A percentile compares a stretch with the other conserved stretches of the same genome.
phyloP scores from a whole-genome alignment of 2,888 invertebrate genomes.

The Tenthredo notha region DNA sequence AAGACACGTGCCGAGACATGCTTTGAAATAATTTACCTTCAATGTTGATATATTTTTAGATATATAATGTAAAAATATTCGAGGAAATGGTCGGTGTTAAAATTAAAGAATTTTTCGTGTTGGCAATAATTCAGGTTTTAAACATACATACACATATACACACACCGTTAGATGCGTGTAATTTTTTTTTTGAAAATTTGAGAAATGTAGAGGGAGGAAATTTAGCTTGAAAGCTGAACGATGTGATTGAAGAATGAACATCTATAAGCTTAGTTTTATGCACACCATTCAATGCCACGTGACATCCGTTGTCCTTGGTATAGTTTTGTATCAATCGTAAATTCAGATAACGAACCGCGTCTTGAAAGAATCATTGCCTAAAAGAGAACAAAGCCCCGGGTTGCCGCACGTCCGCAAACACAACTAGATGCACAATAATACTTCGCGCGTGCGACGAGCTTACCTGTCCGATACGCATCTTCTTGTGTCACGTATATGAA shows the following conservation, averaged over 20 bases:
- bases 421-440: conserved; percentile 24
- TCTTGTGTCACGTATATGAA: background rate
- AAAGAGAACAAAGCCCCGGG: conserved; percentile 27
- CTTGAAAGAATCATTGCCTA: conserved; percentile 13
- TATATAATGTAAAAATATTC: conserved; percentile 7
- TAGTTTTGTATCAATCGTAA: conserved; percentile 2
- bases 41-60: conserved; percentile 13
- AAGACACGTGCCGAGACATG: conserved; percentile 15
- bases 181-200: background rate
- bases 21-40: conserved; percentile 12
- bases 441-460: conserved; percentile 22
- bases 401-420: conserved; percentile 12
- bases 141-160: background rate
- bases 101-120: background rate
- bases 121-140: background rate
- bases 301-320: conserved; percentile 18
- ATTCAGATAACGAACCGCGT: conserved; percentile 34
- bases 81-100: background rate
- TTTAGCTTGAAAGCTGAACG: background rate
- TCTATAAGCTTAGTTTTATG: background rate
- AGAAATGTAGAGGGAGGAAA: background rate
- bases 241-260: background rate
- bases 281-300: background rate
- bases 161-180: background rate
- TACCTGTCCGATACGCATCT: conserved; percentile 28